These are phyloP conservation scores for Ceratosolen solmsi DNA, from an alignment of 1,140 invertebrate genomes.

Conservation along the genomic window DNA sequence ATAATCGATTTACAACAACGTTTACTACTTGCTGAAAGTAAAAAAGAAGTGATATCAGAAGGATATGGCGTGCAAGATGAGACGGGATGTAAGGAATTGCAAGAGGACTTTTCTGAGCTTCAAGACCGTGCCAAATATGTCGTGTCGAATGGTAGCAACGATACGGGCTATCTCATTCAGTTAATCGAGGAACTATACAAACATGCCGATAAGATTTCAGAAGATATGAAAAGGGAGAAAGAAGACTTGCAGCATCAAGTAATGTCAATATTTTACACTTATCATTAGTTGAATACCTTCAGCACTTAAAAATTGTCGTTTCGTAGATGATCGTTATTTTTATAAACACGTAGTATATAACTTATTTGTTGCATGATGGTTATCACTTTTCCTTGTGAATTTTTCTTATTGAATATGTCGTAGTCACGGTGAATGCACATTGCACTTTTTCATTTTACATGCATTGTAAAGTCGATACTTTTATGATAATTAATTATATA, in stretches of 20 bases:
- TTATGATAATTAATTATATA: slow-evolving; percentile 7
- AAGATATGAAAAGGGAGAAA: slow-evolving; percentile 78
- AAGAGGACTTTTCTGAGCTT: slow-evolving; percentile 67
- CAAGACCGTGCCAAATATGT: slow-evolving; percentile 73
- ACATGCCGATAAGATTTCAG: slow-evolving; percentile 78
- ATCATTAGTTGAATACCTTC: slow-evolving; percentile 51
- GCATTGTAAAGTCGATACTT: background rate
- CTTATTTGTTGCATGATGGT: slow-evolving; percentile 19
- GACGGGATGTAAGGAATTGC: slow-evolving; percentile 55
- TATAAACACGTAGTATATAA: slow-evolving; percentile 11
- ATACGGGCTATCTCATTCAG: slow-evolving; percentile 73
- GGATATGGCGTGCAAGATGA: slow-evolving; percentile 75
- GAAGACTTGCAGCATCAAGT: slow-evolving; percentile 84
- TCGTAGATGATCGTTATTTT: slow-evolving; percentile 39
- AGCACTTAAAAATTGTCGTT: slow-evolving; percentile 52
- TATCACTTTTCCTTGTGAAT: slow-evolving; percentile 21
- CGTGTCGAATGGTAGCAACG: slow-evolving; percentile 68
- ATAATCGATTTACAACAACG: slow-evolving; percentile 72
- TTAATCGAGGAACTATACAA: slow-evolving; percentile 78
- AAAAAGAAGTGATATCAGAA: slow-evolving; percentile 79
- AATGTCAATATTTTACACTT: slow-evolving; percentile 52
- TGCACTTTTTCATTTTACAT: slow-evolving; percentile 14
- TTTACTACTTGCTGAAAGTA: slow-evolving; percentile 71
- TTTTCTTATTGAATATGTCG: slow-evolving; percentile 28
- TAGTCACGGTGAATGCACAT: slow-evolving; percentile 40